Conservation (phyloP, 2,113 vertebrate genomes). For the Leucosticte australis region DNA sequence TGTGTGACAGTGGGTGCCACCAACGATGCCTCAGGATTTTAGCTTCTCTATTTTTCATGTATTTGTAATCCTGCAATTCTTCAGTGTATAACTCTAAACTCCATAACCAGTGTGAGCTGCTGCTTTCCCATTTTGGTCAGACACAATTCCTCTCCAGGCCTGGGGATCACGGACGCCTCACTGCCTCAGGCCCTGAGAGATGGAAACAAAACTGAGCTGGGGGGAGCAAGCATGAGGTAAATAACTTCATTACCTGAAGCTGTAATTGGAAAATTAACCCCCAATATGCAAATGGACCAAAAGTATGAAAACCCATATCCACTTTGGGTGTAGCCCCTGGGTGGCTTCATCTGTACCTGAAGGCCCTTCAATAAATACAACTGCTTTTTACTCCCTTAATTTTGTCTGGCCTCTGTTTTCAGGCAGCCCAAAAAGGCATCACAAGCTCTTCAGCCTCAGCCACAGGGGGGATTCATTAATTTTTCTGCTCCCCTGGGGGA, state of each 20-base stretch:
- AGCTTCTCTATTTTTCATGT: neutral
- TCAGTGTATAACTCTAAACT: neutral
- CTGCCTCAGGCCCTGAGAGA: neutral
- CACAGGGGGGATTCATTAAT: neutral
- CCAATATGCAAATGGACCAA: neutral
- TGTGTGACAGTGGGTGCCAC: neutral
- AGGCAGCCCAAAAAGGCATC: neutral
- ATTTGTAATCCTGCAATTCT: neutral
- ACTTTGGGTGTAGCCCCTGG: neutral
- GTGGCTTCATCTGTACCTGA: neutral
- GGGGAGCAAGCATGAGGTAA: neutral
- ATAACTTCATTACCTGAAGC: neutral
- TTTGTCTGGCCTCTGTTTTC: neutral
- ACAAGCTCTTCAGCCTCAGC: neutral
- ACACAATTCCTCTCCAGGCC: neutral
- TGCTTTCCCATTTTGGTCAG: neutral
- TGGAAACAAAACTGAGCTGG: neutral
- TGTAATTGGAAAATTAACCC: neutral
- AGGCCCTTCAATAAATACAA: neutral
- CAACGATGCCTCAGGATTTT: neutral
- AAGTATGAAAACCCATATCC: neutral
- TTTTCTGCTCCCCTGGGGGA: neutral
- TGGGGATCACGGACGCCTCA: neutral
- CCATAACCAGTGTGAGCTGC: fast-evolving
- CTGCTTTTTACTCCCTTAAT: neutral